phyloP scores from a whole-genome alignment of 2,113 vertebrate species.

The Quiscalus mexicanus region DNA sequence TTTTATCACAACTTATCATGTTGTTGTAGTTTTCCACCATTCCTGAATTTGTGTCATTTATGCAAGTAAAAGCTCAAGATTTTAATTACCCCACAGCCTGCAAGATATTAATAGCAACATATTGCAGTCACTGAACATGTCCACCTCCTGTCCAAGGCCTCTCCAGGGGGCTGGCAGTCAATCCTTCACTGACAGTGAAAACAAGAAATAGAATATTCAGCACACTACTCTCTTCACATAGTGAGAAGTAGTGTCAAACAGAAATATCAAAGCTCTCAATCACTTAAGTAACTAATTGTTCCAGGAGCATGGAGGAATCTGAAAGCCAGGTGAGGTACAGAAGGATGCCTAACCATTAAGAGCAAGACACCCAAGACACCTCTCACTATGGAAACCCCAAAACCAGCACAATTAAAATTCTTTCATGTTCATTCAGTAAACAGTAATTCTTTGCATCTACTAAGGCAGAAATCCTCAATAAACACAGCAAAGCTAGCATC shows the following conservation, averaged over 20 bases:
- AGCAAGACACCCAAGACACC: not conserved
- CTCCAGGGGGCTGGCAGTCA: not conserved
- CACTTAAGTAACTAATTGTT: not conserved
- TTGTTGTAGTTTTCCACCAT: not conserved
- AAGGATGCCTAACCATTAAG: not conserved
- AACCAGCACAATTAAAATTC: not conserved
- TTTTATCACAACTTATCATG: not conserved
- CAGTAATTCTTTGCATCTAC: not conserved
- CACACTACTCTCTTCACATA: not conserved
- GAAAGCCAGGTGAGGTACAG: not conserved
- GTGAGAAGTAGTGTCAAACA: not conserved
- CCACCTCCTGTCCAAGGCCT: not conserved
- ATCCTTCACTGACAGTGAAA: not conserved
- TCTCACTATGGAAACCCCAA: not conserved
- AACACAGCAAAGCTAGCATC: not conserved
- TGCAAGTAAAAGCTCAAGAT: not conserved
- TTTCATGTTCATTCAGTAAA: not conserved
- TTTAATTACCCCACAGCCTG: not conserved
- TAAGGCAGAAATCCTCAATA: not conserved
- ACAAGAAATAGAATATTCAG: not conserved
- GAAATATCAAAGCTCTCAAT: not conserved
- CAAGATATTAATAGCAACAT: constrained; percentile 3
- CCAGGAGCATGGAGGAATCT: not conserved
- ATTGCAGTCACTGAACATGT: not conserved
- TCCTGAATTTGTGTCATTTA: not conserved